Conservation (phyloP, 2,888 invertebrate genomes). For the Rhaphigaster nebulosa region DNA sequence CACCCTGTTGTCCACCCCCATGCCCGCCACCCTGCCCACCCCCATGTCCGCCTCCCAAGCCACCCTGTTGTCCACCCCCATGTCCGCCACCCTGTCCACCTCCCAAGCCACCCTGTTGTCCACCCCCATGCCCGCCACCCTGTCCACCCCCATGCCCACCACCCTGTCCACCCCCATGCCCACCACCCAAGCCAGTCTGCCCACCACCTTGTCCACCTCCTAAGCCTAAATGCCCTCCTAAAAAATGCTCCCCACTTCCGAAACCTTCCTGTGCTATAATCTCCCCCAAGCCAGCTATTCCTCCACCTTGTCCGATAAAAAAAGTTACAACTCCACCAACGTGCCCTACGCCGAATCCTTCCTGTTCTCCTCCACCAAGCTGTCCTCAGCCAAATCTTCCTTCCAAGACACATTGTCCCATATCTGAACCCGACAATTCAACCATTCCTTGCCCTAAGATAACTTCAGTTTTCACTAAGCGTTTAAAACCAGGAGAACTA, state of each 20-base stretch:
- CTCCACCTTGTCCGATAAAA: background rate
- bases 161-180: background rate
- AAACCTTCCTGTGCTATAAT: background rate
- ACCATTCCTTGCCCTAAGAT: background rate
- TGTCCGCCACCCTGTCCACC: background rate
- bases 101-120: background rate
- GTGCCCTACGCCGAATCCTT: background rate
- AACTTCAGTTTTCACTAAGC: background rate
- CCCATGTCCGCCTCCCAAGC: conserved; percentile 17
- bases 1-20: background rate
- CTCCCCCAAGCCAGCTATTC: background rate
- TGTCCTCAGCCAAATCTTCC: background rate
- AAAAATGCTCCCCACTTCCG: background rate
- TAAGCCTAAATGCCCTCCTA: background rate
- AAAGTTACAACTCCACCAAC: too few species aligned
- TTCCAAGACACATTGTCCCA: background rate
- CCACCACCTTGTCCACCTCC: background rate
- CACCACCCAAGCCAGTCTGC: background rate
- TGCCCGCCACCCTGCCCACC: too few species aligned
- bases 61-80: too few species aligned
- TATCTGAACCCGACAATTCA: background rate
- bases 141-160: background rate
- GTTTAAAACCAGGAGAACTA: background rate
- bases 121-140: background rate
- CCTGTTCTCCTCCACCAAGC: background rate